These are phyloP conservation scores for Furnarius figulus DNA, from an alignment of 2,113 vertebrate species.

Conservation along the genomic window DNA sequence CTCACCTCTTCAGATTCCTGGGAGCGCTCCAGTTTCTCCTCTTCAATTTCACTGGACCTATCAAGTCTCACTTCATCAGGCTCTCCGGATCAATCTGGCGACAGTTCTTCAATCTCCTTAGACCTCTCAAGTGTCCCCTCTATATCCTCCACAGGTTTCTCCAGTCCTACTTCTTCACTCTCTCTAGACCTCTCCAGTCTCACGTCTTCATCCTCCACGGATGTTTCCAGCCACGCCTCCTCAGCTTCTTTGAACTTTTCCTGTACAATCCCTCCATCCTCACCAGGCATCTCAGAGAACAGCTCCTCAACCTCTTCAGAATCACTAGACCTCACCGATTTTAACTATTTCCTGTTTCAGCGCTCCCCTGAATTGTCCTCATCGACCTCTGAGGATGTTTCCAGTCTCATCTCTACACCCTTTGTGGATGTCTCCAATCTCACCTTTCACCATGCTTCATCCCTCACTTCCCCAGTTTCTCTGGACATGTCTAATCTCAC, in stretches of 20 bases:
- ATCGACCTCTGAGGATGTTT: background rate
- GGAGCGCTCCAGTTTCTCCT: constrained; percentile 58
- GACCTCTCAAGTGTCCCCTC: constrained; percentile 57
- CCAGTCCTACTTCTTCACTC: constrained; percentile 38
- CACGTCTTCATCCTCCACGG: background rate
- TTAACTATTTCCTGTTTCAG: constrained; percentile 40
- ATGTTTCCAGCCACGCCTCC: background rate
- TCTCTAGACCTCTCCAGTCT: constrained; percentile 57
- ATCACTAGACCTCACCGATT: constrained; percentile 27
- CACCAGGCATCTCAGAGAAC: background rate
- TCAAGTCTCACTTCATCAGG: constrained; percentile 50
- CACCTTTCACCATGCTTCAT: constrained; percentile 1
- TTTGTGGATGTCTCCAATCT: constrained; percentile 8
- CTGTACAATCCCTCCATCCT: background rate
- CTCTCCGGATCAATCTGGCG: constrained; percentile 2
- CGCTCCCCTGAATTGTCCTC: constrained; percentile 2
- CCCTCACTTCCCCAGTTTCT: background rate
- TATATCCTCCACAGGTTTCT: constrained; percentile 11
- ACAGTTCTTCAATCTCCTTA: constrained; percentile 50
- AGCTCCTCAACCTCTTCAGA: constrained; percentile 42
- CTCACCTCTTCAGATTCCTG: constrained; percentile 58
- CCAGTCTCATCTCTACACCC: background rate
- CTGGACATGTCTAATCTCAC: constrained; percentile 21
- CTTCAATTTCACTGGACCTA: constrained; percentile 55
- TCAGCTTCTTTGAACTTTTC: constrained; percentile 17